Base-by-base conservation (phyloP, 2,888 invertebrate species). In the Orchesella flavescens region DNA sequence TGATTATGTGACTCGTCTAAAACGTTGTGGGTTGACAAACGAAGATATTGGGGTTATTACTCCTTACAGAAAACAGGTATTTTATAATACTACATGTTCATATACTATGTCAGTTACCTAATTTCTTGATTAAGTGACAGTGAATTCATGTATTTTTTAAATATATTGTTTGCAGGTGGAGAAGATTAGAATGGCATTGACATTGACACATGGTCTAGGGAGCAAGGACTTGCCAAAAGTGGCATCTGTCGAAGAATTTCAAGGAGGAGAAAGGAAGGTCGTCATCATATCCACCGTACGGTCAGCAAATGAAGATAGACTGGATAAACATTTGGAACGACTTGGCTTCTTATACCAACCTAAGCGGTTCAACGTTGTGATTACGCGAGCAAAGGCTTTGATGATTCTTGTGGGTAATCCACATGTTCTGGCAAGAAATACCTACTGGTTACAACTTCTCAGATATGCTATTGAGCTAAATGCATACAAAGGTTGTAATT, bases 61-160 rank as follows among this genome's bases (percentile, higher is more conserved):
- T 15, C 98, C 98, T 0, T 98, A 98, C 89, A 91, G 94, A 84
- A 96, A 96, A 90, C 98, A 98, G 93, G 96, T 96, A 90, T 1
- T 24, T 24, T 15, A 2, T 17, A 24, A 34, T 34, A 7, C 3
- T 34, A 4, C 34, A 4, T 34, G 7, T 7, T 34, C 34, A 34
- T 4, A 34, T 4, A 34, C 34, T 34, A 4, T 34, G 34, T n/a
- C n/a, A n/a, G n/a, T n/a, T n/a, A n/a, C n/a, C n/a, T 34, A 34
- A 4, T 34, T 34, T 34, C 1, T 59, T 59, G 5, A 4, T 12
- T 3, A 2, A 53, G 53, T 53, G 53, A 2, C 53, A 53, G 13
- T 4, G 34, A 34, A 17, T 73, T 34, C 44, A 43, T 21, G 17
- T 73, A 23, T 53, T 23, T 53, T 19, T 71, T 53, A 2, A 71